Evolutionary conservation across 2,797 vertebrate genomes (phyloP).

Genomic region (Tragelaphus oryx): DNA sequence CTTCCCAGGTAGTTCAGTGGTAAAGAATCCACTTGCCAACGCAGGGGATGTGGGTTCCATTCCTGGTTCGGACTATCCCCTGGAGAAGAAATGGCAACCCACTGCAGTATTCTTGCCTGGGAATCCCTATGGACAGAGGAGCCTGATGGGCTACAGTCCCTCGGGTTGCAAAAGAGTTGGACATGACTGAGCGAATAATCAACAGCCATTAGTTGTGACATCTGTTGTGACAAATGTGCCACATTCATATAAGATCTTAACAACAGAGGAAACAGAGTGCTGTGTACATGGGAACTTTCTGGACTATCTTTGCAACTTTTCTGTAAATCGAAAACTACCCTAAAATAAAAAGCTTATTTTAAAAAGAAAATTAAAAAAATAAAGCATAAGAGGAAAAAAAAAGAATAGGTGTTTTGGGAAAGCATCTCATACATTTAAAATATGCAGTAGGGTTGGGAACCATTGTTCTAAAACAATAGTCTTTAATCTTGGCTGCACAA

Average conservation of each 20-base stretch:
- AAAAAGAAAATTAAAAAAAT: neutral
- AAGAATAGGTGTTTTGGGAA: conserved; percentile 29
- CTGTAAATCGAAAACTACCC: neutral
- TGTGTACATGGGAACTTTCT: neutral
- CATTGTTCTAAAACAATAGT: conserved; percentile 26
- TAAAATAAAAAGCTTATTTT: neutral
- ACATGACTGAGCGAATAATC: neutral
- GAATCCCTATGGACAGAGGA: neutral
- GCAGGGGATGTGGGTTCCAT: neutral
- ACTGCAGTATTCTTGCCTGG: neutral
- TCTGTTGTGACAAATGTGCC: neutral
- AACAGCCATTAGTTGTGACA: neutral
- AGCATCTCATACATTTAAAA: conserved; percentile 40
- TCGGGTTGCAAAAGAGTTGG: neutral
- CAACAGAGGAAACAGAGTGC: neutral
- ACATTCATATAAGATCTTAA: neutral
- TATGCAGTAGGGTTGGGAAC: neutral
- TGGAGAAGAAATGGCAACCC: neutral
- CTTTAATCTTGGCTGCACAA: neutral
- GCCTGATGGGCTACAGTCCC: neutral
- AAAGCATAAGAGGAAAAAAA: neutral
- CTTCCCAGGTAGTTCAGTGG: neutral
- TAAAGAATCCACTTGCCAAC: neutral
- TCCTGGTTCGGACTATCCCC: neutral
- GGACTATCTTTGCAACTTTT: neutral